Evolutionary conservation across 2,888 invertebrate species (phyloP), one percentile per base, ranked within the genome.

Genomic region (Junonia oenone): DNA sequence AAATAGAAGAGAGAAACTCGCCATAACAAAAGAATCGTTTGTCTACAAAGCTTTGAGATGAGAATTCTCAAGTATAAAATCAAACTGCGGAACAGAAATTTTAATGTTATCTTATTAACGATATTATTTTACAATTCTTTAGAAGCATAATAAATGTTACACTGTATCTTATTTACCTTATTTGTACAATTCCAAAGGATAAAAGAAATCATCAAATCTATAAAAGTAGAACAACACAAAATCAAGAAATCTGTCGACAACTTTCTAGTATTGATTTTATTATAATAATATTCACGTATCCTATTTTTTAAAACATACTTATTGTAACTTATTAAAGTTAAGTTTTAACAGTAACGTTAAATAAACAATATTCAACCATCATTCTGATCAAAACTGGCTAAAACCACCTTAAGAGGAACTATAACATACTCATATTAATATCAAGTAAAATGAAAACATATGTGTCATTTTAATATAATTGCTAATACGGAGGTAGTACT

Each of bases 401-500:
- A 3, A 33, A 33, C 31, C 11, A n/a, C 4, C n/a, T 2, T 33
- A 33, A 31, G 4, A 11, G n/a, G n/a, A 33, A 33, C 1, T n/a
- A 33, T n/a, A 11, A 33, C 29, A 38, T 14, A 2, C 5, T 1
- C 3, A 9, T 9, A 17, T 38, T 14, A 38, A 38, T 38, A 15
- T 15, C 9, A 40, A 19, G 17, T 40, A 1, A 19, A 19, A 19
- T 11, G 38, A 19, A 11, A 40, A 40, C 38, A 40, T 40, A 5
- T 38, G 38, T 22, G 22, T 54, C 31, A 40, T 40, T 48, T 54
- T 22, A 54, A 40, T 54, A 54, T 40, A 54, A 54, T 54, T 48
- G 53, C 47, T 54, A 48, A 48, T 43, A 33, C 38, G 29, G 40
- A 49, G 22, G 22, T 46, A 48, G 38, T n/a, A 6, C n/a, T 33